Percentiles rank a stretch among this genome's conserved stretches.
These are phyloP conservation scores for Biston betularia DNA, from an alignment of 2,888 invertebrate species.

Conservation along the genomic window DNA sequence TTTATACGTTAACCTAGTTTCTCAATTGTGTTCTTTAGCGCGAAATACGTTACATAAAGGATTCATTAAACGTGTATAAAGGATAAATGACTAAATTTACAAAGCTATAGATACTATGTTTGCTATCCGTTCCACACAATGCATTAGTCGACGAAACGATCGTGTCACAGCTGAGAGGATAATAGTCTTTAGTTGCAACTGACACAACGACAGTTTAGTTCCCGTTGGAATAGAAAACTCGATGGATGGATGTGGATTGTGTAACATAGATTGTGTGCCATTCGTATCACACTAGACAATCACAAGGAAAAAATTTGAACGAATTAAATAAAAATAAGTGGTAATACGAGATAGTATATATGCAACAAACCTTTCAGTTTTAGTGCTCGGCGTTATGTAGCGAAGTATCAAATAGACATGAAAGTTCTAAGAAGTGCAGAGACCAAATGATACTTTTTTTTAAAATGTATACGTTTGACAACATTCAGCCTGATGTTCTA, in stretches of 20 bases:
- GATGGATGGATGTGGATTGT: constrained; percentile 5
- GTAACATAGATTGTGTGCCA: constrained; percentile 4
- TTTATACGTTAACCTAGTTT: background rate
- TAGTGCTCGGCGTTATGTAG: too few relatives aligned
- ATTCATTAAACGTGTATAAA: too few relatives aligned
- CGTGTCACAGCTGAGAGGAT: constrained; percentile 50
- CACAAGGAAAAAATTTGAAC: background rate
- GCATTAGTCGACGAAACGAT: constrained; percentile 41
- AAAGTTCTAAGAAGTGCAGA: too few relatives aligned
- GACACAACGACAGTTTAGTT: constrained; percentile 43
- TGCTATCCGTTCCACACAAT: constrained; percentile 35
- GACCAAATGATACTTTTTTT: too few relatives aligned
- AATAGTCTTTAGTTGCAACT: constrained; percentile 51
- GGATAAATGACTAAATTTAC: background rate
- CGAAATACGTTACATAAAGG: too few relatives aligned
- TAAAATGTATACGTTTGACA: too few relatives aligned
- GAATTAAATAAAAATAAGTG: too few relatives aligned
- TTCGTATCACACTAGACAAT: constrained; percentile 8
- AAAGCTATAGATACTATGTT: background rate
- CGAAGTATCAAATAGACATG: too few relatives aligned
- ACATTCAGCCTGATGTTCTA: too few relatives aligned
- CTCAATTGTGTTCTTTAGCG: too few relatives aligned
- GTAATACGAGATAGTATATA: too few relatives aligned
- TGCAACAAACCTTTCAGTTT: too few relatives aligned
- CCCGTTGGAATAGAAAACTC: constrained; percentile 30